Evolutionary conservation across 2,888 invertebrate genomes (phyloP), one percentile per base, ranked within the genome.

Genomic region (Tryphoninae sp.): DNA sequence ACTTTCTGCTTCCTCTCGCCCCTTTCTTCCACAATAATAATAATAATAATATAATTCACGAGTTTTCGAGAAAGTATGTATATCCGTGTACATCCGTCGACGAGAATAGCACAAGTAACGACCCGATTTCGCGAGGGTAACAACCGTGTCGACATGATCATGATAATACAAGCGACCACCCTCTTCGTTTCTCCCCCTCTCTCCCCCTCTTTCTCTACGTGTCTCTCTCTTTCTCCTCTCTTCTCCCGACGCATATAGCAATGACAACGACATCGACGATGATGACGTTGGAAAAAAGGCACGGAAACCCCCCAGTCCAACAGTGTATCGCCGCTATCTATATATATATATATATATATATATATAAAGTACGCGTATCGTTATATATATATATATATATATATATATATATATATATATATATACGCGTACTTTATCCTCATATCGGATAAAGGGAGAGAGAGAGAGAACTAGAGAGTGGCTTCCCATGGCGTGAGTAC

Each of bases 121-220:
- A 73, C 78, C 49, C 78, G 78, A 78, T 73, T 78, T 78, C 73
- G 61, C 55, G 67, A 42, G 26, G 67, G 72, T 78, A 78, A 78
- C 78, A 78, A 78, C 78, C 78, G 67, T 61, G 61, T 78, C 72
- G 78, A 73, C 78, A 67, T 59, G 78, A 78, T 33, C 33, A 33
- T 78, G 73, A 78, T 78, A 73, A 72, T 78, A 61, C 59, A 51
- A 40, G 58, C 26, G 40, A n/a, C 53, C 49, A 49, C 45, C 42
- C 26, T 11, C 59, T 59, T 19, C 19, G 4, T 19, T 6, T 19
- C n/a, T n/a, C 19, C 19, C 49, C 2, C 49, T 9, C 49, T n/a
- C 49, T 49, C 4, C 7, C 2, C 11, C 13, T 13, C 26, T 2
- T 2, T 26, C 0, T 26, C 3, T 26, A 1, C 23, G 13, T 19